Evolutionary conservation across 2,888 invertebrate genomes (phyloP).

Genomic region (Heliconius ismenius): DNA sequence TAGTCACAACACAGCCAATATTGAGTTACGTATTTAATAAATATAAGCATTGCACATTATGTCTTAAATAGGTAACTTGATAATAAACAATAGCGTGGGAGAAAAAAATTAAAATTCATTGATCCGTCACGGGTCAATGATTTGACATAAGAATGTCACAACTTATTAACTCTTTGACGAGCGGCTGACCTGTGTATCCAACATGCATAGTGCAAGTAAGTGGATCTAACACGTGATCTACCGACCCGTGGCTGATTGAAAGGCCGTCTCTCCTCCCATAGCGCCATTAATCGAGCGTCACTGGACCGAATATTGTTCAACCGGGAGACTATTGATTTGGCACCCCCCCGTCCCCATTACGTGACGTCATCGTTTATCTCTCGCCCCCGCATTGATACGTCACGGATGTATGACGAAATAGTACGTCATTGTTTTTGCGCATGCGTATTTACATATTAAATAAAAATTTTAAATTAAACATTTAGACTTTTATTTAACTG

Average conservation of each 20-base stretch:
- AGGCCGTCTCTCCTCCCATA: constrained; percentile 61
- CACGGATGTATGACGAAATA: constrained; percentile 60
- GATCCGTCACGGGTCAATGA: constrained; percentile 40
- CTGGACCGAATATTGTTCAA: constrained; percentile 63
- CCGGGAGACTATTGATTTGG: constrained; percentile 60
- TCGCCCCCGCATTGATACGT: constrained; percentile 57
- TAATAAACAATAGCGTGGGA: constrained; percentile 32
- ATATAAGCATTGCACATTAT: background rate
- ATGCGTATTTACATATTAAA: constrained; percentile 54
- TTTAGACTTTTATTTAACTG: background rate
- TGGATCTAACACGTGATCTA: constrained; percentile 62
- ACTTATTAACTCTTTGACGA: constrained; percentile 58
- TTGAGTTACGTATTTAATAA: constrained; percentile 16
- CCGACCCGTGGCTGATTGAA: constrained; percentile 68
- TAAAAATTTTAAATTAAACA: background rate
- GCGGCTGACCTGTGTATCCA: constrained; percentile 60
- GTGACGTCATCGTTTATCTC: constrained; percentile 68
- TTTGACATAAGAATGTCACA: constrained; percentile 58
- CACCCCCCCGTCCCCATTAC: constrained; percentile 48
- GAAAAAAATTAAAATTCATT: constrained; percentile 31
- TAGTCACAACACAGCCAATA: constrained; percentile 18
- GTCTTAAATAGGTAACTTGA: constrained; percentile 4
- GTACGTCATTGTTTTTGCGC: constrained; percentile 63
- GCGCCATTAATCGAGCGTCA: constrained; percentile 65
- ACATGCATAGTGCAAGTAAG: constrained; percentile 52